Evolutionary conservation across 2,888 invertebrate genomes (phyloP).

Genomic region (Morpho helenor): DNA sequence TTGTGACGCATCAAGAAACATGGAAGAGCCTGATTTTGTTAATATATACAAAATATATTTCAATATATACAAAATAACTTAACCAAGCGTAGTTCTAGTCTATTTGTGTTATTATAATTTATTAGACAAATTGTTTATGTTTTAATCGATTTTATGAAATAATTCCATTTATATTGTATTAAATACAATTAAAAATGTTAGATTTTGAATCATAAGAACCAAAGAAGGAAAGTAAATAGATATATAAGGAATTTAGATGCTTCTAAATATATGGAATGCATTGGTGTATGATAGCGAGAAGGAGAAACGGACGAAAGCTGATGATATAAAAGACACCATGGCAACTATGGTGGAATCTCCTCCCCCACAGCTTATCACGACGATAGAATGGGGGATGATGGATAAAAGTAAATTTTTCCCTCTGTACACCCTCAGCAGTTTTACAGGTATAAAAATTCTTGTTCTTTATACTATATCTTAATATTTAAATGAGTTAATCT

Average conservation of each 20-base stretch:
- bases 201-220: conserved; percentile 21
- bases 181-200: conserved; percentile 27
- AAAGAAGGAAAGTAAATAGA: conserved; percentile 25
- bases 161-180: conserved; percentile 40
- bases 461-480: too few relatives aligned
- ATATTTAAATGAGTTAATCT: too few relatives aligned
- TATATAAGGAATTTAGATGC: conserved; percentile 34
- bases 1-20: conserved; percentile 36
- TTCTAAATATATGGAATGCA: conserved; percentile 43
- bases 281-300: conserved; percentile 26
- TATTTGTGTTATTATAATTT: conserved; percentile 18
- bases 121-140: conserved; percentile 22
- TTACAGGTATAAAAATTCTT: conserved; percentile 75
- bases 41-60: conserved; percentile 38
- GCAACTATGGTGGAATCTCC: conserved; percentile 78
- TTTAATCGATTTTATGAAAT: conserved; percentile 14
- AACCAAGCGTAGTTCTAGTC: conserved; percentile 28
- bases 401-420: conserved; percentile 96
- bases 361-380: conserved; percentile 83
- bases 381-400: conserved; percentile 99
- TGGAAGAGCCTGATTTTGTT: conserved; percentile 51
- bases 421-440: conserved; percentile 92
- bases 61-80: conserved; percentile 44
- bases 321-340: conserved; percentile 36
- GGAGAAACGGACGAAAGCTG: conserved; percentile 23